phyloP scores from a whole-genome alignment of 2,888 invertebrate species.

The Clunio marinus region DNA sequence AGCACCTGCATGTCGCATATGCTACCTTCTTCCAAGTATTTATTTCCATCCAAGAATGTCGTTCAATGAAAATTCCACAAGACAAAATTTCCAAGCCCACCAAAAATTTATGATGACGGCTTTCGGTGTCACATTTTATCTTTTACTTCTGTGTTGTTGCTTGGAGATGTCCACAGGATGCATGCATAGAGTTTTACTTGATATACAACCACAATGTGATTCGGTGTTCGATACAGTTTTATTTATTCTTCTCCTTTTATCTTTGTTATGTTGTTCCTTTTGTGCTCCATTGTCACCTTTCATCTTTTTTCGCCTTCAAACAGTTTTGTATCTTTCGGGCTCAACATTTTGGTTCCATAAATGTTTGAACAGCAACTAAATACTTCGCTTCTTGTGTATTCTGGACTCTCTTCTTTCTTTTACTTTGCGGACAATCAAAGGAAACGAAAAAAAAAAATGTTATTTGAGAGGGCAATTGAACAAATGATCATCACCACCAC shows the following conservation, averaged over 20 bases:
- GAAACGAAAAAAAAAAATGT: slow-evolving; percentile 6
- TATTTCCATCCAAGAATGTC: not conserved
- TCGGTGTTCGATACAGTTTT: slow-evolving; percentile 11
- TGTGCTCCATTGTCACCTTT: slow-evolving; percentile 35
- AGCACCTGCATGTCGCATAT: not conserved
- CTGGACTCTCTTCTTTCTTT: not conserved
- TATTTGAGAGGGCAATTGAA: slow-evolving; percentile 36
- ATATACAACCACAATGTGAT: not conserved
- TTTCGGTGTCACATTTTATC: not conserved
- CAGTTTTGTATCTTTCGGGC: slow-evolving; percentile 4
- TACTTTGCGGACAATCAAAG: slow-evolving; percentile 2
- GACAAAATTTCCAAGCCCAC: no score
- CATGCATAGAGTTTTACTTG: not conserved
- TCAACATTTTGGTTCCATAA: slow-evolving; percentile 29
- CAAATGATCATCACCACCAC: slow-evolving; percentile 33
- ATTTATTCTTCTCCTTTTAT: slow-evolving; percentile 2
- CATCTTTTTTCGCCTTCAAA: slow-evolving; percentile 26
- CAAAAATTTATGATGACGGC: no score
- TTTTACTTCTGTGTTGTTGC: slow-evolving; percentile 1
- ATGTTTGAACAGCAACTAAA: slow-evolving; percentile 33
- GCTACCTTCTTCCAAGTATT: not conserved
- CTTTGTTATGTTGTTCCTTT: slow-evolving; percentile 5
- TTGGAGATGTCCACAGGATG: not conserved
- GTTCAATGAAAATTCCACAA: not conserved
- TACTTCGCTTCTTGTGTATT: not conserved